Evolutionary conservation across 2,888 invertebrate species (phyloP).

Genomic region (Andrena trimmerana): DNA sequence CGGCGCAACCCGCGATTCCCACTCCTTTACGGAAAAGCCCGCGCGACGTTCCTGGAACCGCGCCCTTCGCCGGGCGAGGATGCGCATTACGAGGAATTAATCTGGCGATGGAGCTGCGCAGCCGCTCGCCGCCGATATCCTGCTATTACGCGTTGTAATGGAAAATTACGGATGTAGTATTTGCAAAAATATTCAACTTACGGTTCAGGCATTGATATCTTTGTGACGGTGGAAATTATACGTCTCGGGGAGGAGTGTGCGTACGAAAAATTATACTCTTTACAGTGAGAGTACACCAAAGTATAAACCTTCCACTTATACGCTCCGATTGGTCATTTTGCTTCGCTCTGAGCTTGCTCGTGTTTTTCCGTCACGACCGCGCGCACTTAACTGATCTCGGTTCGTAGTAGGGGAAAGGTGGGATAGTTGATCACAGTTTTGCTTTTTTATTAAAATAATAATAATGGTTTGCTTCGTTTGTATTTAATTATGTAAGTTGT

Average conservation of each 20-base stretch:
- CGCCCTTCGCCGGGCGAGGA: background rate
- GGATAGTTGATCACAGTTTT: too few species aligned
- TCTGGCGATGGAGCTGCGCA: background rate
- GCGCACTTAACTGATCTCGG: too few species aligned
- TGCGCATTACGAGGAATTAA: conserved; percentile 20
- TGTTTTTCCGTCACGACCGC: too few species aligned
- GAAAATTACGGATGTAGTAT: conserved; percentile 30
- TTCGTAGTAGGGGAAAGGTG: too few species aligned
- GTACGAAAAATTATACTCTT: conserved; percentile 9
- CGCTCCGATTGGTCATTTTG: background rate
- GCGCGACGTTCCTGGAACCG: conserved; percentile 34
- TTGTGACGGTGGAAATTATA: conserved; percentile 14
- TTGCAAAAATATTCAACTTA: conserved; percentile 18
- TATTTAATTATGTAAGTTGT: too few species aligned
- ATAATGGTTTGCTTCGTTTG: too few species aligned
- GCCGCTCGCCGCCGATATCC: background rate
- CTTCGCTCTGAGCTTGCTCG: background rate
- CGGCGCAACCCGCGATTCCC: conserved; percentile 8
- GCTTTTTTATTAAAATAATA: too few species aligned
- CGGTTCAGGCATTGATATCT: background rate
- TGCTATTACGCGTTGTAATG: conserved; percentile 16
- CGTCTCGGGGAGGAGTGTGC: background rate
- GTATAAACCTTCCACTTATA: background rate
- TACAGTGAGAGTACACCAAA: background rate
- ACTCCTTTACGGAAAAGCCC: background rate